A percentile compares a stretch with the other conserved stretches of the same genome.
Evolutionary conservation across 2,113 vertebrate species (phyloP).

Genomic region (Leucopsar rothschildi): DNA sequence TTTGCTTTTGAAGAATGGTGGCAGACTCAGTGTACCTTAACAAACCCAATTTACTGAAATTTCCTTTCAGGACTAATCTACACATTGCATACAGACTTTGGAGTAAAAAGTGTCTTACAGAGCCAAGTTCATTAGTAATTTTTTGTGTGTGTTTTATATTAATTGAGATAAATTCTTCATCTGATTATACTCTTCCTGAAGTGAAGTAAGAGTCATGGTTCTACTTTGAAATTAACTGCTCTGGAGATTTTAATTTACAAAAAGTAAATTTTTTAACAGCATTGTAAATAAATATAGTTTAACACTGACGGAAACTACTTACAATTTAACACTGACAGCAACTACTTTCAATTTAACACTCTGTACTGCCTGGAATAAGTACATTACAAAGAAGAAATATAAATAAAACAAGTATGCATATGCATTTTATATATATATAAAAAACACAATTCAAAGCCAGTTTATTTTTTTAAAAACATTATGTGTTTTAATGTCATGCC

Average conservation of each 20-base stretch:
- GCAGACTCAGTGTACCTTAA: neutral
- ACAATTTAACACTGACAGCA: neutral
- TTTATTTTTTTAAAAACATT: neutral
- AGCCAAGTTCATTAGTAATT: neutral
- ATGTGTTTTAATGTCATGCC: neutral
- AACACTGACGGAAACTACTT: neutral
- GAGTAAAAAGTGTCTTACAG: neutral
- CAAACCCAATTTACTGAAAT: neutral
- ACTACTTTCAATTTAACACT: neutral
- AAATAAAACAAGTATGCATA: neutral
- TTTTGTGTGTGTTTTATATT: neutral
- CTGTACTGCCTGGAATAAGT: neutral
- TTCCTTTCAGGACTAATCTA: neutral
- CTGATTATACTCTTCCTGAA: neutral
- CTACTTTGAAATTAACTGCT: neutral
- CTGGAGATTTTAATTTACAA: neutral
- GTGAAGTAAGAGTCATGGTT: neutral
- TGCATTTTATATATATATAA: neutral
- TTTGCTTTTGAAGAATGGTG: conserved; percentile 2
- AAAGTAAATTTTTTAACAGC: neutral
- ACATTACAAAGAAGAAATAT: neutral
- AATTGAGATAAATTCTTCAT: neutral
- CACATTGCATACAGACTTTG: neutral
- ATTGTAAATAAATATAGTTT: neutral
- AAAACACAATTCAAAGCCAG: neutral